Evolutionary conservation across 1,140 invertebrate species (phyloP).

Genomic region (Drosophila erecta): DNA sequence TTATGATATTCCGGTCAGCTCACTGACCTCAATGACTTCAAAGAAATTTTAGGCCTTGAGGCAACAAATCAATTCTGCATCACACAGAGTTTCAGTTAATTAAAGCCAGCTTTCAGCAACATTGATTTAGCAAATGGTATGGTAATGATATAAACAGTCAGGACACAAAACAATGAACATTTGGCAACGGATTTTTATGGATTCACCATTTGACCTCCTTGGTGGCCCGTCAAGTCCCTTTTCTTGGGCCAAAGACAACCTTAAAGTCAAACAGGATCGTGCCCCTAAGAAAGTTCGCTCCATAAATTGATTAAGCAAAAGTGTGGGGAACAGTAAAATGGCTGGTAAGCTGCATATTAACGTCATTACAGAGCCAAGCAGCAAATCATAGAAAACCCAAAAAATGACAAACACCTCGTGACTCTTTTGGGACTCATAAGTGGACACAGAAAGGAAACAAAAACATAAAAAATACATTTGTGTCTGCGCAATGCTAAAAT

Average conservation of each 20-base stretch:
- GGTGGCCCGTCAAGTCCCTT: conserved; percentile 15
- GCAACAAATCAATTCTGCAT: background rate
- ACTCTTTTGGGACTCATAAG: conserved; percentile 48
- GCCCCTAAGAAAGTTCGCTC: background rate
- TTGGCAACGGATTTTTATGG: conserved; percentile 21
- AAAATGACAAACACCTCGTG: conserved; percentile 34
- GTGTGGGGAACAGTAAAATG: conserved; percentile 52
- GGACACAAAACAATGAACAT: background rate
- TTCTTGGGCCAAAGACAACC: conserved; percentile 9
- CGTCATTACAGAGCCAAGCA: conserved; percentile 48
- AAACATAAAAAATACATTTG: conserved; percentile 78
- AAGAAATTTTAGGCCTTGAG: too few relatives aligned
- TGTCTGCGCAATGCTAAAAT: conserved; percentile 53
- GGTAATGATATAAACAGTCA: conserved; percentile 2
- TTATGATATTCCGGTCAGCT: too few relatives aligned
- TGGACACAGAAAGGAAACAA: background rate
- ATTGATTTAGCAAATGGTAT: background rate
- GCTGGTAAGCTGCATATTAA: conserved; percentile 58
- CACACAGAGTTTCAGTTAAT: background rate
- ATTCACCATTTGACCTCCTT: conserved; percentile 20
- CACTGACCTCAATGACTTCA: background rate
- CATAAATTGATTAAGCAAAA: conserved; percentile 68
- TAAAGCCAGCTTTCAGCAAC: background rate
- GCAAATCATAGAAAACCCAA: conserved; percentile 36
- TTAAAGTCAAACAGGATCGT: conserved; percentile 16